Conservation (phyloP, 2,113 vertebrate genomes). For the Sphyrna mokarran region DNA sequence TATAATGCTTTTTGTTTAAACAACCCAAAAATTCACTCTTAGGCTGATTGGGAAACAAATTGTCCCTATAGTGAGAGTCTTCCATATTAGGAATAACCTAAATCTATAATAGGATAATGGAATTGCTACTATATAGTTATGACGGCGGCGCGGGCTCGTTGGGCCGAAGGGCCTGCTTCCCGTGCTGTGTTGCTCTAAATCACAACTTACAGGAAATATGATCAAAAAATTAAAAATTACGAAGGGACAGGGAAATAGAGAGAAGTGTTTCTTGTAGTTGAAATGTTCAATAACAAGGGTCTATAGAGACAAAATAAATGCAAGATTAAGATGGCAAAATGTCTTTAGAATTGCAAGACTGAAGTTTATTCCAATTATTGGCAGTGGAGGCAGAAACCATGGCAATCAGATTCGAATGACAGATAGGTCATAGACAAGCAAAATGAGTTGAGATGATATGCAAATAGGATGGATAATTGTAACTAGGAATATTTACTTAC, state of each 20-base stretch:
- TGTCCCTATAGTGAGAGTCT: too few species aligned
- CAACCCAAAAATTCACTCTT: too few species aligned
- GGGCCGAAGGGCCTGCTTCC: too few species aligned
- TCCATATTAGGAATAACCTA: too few species aligned
- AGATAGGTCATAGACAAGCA: neutral
- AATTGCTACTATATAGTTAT: too few species aligned
- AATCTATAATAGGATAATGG: too few species aligned
- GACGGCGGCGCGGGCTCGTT: too few species aligned
- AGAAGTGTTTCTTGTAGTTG: neutral
- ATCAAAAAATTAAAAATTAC: neutral
- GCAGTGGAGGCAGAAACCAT: neutral
- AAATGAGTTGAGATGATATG: neutral
- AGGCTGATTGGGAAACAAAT: too few species aligned
- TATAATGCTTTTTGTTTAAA: neutral
- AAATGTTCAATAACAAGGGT: neutral
- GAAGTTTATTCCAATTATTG: neutral
- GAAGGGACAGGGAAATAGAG: neutral
- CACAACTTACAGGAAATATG: neutral
- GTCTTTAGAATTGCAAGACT: neutral
- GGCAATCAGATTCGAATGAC: neutral
- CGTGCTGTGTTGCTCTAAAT: too few species aligned
- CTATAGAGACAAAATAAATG: neutral
- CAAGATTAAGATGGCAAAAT: neutral
- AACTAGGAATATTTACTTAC: neutral
- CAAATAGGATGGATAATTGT: neutral